Conservation (phyloP, 2,888 invertebrate genomes). For the Venustoraphidia nigricollis region DNA sequence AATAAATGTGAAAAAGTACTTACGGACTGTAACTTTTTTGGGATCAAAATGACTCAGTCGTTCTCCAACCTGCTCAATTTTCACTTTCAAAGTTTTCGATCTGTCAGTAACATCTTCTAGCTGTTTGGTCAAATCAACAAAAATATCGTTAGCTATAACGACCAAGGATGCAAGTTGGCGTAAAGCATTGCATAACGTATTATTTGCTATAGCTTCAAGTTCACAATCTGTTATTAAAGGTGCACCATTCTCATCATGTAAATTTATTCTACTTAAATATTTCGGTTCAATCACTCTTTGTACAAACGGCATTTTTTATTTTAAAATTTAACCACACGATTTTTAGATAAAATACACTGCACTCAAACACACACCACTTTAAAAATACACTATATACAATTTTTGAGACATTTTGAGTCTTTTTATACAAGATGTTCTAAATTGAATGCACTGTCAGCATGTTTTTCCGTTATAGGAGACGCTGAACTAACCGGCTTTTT, state of each 20-base stretch:
- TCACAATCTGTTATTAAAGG: conserved; percentile 53
- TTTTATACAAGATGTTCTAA: too few species aligned
- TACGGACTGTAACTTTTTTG: conserved; percentile 85
- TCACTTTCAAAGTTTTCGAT: conserved; percentile 51
- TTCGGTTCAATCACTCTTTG: conserved; percentile 71
- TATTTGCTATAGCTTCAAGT: conserved; percentile 74
- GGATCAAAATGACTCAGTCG: conserved; percentile 64
- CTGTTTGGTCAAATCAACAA: conserved; percentile 63
- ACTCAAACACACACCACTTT: too few species aligned
- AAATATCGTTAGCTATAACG: conserved; percentile 71
- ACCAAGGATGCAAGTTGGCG: conserved; percentile 76
- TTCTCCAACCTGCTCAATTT: conserved; percentile 54
- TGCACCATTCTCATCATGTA: conserved; percentile 41
- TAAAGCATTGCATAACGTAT: conserved; percentile 69
- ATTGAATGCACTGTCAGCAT: too few species aligned
- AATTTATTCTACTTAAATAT: conserved; percentile 53
- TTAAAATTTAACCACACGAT: too few species aligned
- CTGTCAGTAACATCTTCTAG: conserved; percentile 59
- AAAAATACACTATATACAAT: too few species aligned
- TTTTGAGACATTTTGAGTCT: too few species aligned
- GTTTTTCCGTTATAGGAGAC: too few species aligned
- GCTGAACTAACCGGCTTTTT: too few species aligned
- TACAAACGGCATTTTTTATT: conserved; percentile 65
- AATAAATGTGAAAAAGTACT: conserved; percentile 35
- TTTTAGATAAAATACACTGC: too few species aligned